Evolutionary conservation across 2,888 invertebrate genomes (phyloP), one percentile per base, ranked within the genome.

Genomic region (Cheilosia soror): DNA sequence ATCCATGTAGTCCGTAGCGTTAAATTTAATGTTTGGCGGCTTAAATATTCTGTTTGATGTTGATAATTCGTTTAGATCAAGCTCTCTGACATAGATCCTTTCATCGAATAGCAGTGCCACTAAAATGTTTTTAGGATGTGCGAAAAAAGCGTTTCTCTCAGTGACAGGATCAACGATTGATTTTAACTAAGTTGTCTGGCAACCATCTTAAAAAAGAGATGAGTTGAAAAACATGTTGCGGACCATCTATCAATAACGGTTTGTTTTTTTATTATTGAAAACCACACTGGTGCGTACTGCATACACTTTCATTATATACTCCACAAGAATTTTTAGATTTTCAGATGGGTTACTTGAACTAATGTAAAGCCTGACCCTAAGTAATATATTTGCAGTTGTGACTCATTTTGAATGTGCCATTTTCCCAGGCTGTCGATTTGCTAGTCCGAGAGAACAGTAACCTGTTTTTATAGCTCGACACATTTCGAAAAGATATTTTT

Each of bases 401-500:
- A 42, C 42, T 4, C 42, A n/a, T n/a, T 27, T 51, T 25, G 51
- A 51, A 51, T 51, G 51, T 29, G 29, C 27, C 29, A 29, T 51
- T 51, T 51, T 51, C 29, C 51, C 51, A 29, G 51, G 49, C 49
- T 49, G 49, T 47, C 47, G 47, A n/a, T n/a, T n/a, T n/a, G 47
- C 20, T 20, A 47, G 47, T 20, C 47, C 47, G 47, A 15, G 47
- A 15, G 47, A 25, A 47, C 25, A 47, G 20, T 47, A 47, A 47
- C 13, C 27, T 51, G 27, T 51, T 51, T 27, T 27, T 51, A 51
- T 51, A 13, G 27, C 27, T 29, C 27, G 20, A 49, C 49, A 49
- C n/a, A 51, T 51, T 65, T 51, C 37, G 25, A 51, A 51, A 42
- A 53, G 40, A 49, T 49, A 33, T 49, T 49, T 58, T 51, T 49